These are phyloP conservation scores for Euproctis similis DNA, from an alignment of 2,888 invertebrate species.

Conservation along the genomic window DNA sequence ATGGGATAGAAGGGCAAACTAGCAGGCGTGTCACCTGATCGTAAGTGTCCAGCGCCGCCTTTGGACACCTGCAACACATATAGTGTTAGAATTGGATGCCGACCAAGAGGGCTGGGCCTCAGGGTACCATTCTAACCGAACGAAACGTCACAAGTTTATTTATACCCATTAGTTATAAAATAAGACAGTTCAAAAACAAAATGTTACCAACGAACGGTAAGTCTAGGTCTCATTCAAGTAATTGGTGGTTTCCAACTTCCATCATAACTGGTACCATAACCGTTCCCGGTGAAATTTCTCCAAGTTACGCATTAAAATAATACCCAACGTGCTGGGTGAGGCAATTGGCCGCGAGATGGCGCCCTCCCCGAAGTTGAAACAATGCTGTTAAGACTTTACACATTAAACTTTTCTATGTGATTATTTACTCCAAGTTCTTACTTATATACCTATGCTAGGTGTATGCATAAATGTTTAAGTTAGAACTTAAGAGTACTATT, in stretches of 20 bases:
- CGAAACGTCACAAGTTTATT: no score
- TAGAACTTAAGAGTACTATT: no score
- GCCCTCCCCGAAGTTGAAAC: constrained; percentile 46
- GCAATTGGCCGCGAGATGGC: constrained; percentile 61
- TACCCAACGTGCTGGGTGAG: constrained; percentile 40
- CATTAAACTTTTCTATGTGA: constrained; percentile 36
- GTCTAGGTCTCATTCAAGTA: constrained; percentile 47
- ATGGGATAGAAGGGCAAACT: no score
- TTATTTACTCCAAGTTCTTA: constrained; percentile 21
- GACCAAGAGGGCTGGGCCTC: no score
- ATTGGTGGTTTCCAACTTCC: constrained; percentile 54
- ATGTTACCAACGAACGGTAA: constrained; percentile 29
- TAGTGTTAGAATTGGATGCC: no score
- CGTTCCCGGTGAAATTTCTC: constrained; percentile 42
- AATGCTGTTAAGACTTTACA: constrained; percentile 46
- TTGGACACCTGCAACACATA: no score
- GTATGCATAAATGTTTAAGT: no score
- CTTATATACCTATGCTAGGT: no score
- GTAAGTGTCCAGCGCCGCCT: no score
- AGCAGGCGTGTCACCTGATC: no score
- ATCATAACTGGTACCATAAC: constrained; percentile 49
- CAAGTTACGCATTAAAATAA: constrained; percentile 56
- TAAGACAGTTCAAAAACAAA: constrained; percentile 32
- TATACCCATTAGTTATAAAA: no score
- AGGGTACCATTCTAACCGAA: no score